Evolutionary conservation across 2,888 invertebrate genomes (phyloP), one percentile per base, ranked within the genome.

Genomic region (Synanthedon formicaeformis): DNA sequence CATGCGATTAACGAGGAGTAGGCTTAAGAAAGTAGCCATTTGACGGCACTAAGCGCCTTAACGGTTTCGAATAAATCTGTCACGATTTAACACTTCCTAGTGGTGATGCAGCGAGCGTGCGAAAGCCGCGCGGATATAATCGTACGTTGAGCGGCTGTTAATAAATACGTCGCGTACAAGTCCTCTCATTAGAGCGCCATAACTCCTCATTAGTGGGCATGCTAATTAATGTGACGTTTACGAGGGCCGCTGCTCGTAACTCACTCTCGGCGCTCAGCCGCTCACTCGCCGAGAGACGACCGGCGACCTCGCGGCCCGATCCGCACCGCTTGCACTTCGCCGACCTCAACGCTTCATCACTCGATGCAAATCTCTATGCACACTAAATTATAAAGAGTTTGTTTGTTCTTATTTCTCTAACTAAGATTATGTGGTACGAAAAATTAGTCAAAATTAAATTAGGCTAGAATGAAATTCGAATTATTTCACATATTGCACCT

Each of bases 191-290:
- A 85, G 81, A 78, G 76, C 72, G 73, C 82, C 81, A 85, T 86
- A 86, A 86, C 81, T 87, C 81, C 84, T 86, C 86, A 87, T 87
- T 87, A 87, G 84, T 67, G 80, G 78, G 69, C 75, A 78, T 79
- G 83, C 83, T 85, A 86, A 86, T 87, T 87, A 86, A 85, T 75
- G 82, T 80, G 85, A 85, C 85, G 78, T 81, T 84, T 81, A 82
- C 81, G 81, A 81, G 73, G 71, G 68, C 66, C 73, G 68, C 57
- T 64, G 69, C 69, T 73, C 78, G 74, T 76, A 75, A 60, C 59
- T 64, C 61, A 58, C 57, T 58, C 55, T 54, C 48, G 51, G 52
- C 51, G 51, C 49, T 52, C 53, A 50, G 51, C 51, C 51, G 51
- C 49, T 52, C 53, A 50, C 48, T 52, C 50, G 34, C n/a, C 50